Conservation (phyloP, 2,888 invertebrate genomes). For the Drosophila pseudotakahashii region DNA sequence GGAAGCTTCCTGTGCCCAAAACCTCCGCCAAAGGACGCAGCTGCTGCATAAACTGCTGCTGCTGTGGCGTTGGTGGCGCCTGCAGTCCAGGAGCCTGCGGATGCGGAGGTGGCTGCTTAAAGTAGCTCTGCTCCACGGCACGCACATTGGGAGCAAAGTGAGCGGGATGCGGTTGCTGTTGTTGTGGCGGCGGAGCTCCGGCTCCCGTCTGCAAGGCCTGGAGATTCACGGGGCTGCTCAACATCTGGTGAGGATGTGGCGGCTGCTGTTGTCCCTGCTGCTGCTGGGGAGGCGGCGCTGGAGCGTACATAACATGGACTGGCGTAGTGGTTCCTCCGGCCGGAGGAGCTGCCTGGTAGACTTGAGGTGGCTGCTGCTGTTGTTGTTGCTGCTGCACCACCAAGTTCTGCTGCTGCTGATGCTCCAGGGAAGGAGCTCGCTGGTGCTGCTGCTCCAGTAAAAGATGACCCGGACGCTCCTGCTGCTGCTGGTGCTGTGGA, state of each 20-base stretch:
- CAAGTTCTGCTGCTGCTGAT: slow-evolving; percentile 57
- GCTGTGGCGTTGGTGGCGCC: slow-evolving; percentile 86
- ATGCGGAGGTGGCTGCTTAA: slow-evolving; percentile 82
- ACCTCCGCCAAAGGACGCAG: slow-evolving; percentile 90
- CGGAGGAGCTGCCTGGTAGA: slow-evolving; percentile 44
- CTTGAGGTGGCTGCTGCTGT: slow-evolving; percentile 46
- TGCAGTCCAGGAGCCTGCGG: slow-evolving; percentile 48
- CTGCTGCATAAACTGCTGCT: slow-evolving; percentile 86
- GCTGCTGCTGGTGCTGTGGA: slow-evolving; percentile 54
- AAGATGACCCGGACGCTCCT: slow-evolving; percentile 47
- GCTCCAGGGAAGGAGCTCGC: slow-evolving; percentile 43
- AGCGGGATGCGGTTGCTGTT: slow-evolving; percentile 55
- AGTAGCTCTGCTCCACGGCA: slow-evolving; percentile 88
- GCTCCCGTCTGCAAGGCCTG: slow-evolving; percentile 65
- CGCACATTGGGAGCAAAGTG: slow-evolving; percentile 86
- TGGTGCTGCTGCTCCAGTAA: slow-evolving; percentile 57
- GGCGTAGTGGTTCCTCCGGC: slow-evolving; percentile 70
- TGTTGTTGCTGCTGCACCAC: slow-evolving; percentile 39
- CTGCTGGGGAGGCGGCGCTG: slow-evolving; percentile 54
- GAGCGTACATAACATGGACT: slow-evolving; percentile 73
- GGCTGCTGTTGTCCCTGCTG: slow-evolving; percentile 68
- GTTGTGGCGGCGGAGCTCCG: slow-evolving; percentile 49
- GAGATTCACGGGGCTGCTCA: slow-evolving; percentile 74
- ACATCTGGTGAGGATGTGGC: slow-evolving; percentile 69
- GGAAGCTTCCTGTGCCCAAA: slow-evolving; percentile 91